These are phyloP conservation scores for Girardia tigrina DNA, from an alignment of 2,888 invertebrate species.

Conservation along the genomic window DNA sequence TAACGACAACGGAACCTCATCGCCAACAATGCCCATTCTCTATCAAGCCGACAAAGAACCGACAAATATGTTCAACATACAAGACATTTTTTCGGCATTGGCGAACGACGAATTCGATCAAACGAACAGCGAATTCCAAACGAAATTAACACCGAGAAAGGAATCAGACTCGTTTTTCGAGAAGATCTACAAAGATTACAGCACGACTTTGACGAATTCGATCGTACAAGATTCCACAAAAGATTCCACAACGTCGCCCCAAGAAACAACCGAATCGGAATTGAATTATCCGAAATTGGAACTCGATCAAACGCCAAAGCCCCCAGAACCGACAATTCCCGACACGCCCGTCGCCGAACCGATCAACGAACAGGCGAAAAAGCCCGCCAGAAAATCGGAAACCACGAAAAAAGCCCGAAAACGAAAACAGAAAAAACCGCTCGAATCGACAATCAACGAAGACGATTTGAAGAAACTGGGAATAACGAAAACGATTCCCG, in stretches of 20 bases:
- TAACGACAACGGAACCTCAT: background rate
- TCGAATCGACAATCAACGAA: background rate
- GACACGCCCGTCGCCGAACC: background rate
- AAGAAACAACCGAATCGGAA: background rate
- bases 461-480: background rate
- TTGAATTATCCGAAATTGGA: background rate
- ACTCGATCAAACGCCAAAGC: background rate
- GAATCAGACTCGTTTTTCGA: background rate
- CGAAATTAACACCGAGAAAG: background rate
- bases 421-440: background rate
- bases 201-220: background rate
- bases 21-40: background rate
- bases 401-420: background rate
- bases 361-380: background rate
- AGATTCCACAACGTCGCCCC: background rate
- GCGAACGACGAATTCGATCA: background rate
- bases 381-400: background rate
- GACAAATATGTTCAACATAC: background rate
- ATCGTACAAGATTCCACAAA: background rate
- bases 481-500: background rate
- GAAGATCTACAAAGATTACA: background rate
- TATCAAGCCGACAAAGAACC: background rate
- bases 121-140: background rate
- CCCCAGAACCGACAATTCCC: background rate
- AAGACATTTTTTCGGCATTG: background rate